These are phyloP conservation scores for Palaemon carinicauda DNA, from an alignment of 1,140 invertebrate species.

Conservation along the genomic window DNA sequence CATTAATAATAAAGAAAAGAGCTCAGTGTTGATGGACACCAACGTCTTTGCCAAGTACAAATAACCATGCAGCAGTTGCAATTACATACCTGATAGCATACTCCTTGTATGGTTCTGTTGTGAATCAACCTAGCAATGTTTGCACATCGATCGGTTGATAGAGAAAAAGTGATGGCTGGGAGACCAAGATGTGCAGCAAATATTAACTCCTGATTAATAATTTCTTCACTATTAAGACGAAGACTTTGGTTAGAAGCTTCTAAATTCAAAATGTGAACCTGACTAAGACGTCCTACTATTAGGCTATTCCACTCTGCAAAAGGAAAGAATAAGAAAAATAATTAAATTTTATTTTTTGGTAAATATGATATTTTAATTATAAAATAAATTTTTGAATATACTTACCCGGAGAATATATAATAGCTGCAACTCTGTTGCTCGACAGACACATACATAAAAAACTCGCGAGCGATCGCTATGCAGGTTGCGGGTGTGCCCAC, in stretches of 20 bases:
- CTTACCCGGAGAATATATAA: too few relatives aligned
- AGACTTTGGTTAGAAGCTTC: slow-evolving; percentile 68
- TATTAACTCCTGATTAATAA: slow-evolving; percentile 80
- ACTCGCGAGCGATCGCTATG: too few relatives aligned
- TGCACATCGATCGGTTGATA: slow-evolving; percentile 70
- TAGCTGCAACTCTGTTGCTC: too few relatives aligned
- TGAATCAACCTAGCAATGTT: slow-evolving; percentile 80
- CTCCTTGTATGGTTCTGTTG: slow-evolving; percentile 68
- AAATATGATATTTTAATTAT: too few relatives aligned
- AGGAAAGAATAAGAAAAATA: slow-evolving; percentile 58
- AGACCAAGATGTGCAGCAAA: slow-evolving; percentile 84
- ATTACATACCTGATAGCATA: slow-evolving; percentile 59
- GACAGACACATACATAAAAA: too few relatives aligned
- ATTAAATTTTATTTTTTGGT: neutral
- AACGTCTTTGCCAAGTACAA: too few relatives aligned
- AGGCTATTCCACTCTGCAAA: slow-evolving; percentile 75
- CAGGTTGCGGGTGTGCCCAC: too few relatives aligned
- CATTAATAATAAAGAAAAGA: too few relatives aligned
- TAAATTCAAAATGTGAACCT: slow-evolving; percentile 61
- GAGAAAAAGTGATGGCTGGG: slow-evolving; percentile 77
- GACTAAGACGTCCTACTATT: slow-evolving; percentile 73
- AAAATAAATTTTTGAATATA: too few relatives aligned
- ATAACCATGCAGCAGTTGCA: neutral
- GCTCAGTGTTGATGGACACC: too few relatives aligned
- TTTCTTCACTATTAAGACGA: slow-evolving; percentile 77